A percentile compares a stretch with the other conserved stretches of the same genome.
These are phyloP conservation scores for Melanerpes aurifrons DNA, from an alignment of 2,113 vertebrate genomes.

Conservation along the genomic window DNA sequence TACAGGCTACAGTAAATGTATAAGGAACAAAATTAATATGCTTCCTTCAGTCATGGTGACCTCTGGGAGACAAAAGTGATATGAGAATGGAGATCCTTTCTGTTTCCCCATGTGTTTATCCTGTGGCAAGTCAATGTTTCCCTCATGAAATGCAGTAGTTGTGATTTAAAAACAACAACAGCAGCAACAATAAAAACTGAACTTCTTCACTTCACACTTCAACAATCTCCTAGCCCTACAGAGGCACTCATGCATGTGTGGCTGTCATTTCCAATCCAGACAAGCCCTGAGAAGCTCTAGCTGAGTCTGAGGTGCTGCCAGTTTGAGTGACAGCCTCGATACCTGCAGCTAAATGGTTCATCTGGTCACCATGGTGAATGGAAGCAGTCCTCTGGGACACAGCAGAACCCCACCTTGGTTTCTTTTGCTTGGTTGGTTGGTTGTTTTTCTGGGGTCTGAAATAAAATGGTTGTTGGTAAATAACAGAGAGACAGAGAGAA, in stretches of 20 bases:
- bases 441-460: constrained; percentile 32
- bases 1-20: constrained; percentile 61
- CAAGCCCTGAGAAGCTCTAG: constrained; percentile 68
- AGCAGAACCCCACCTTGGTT: neutral
- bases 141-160: constrained; percentile 66
- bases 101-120: constrained; percentile 41
- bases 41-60: constrained; percentile 54
- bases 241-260: constrained; percentile 68
- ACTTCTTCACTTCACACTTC: constrained; percentile 70
- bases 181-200: constrained; percentile 59
- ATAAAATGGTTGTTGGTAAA: constrained; percentile 32
- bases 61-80: constrained; percentile 38
- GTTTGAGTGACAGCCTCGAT: constrained; percentile 69
- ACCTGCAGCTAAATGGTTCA: constrained; percentile 71
- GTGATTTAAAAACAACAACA: neutral
- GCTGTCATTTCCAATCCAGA: constrained; percentile 71
- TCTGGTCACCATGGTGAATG: constrained; percentile 63
- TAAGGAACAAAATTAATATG: constrained; percentile 47
- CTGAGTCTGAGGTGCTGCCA: constrained; percentile 65
- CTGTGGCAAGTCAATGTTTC: constrained; percentile 25
- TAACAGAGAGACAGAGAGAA: neutral
- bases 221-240: constrained; percentile 60
- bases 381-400: constrained; percentile 31
- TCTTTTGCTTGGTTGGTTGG: too few relatives aligned
- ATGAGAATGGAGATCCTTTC: constrained; percentile 48